Base-by-base conservation (phyloP, 2,797 vertebrate genomes). In the Amblyopsis hoosieri region DNA sequence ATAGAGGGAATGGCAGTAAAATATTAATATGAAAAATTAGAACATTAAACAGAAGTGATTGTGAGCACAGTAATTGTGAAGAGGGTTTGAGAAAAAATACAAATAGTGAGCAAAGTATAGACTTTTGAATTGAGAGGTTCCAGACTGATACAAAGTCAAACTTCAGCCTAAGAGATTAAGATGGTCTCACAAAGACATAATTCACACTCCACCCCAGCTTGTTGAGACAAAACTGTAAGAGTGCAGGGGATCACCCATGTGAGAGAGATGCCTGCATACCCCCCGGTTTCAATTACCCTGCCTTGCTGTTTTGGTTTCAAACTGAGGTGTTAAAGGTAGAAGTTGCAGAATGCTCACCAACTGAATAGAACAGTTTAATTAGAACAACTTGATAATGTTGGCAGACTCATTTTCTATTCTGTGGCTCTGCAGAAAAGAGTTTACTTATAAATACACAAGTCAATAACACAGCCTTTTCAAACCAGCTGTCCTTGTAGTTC, bases 401-500 rank as follows among this genome's bases (percentile, higher is more conserved):
- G 49, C 6, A 31, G 54, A 42, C 23, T 67, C 17, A 57, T 55
- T 55, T 47, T 56, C 17, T 42, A 56, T 51, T 50, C 52, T 54
- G 14, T 23, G 51, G 37, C 57, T 45, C 55, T 14, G 54, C 33
- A 31, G 48, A 14, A 19, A 51, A 23, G 33, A 45, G 33, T 3
- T 57, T 48, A 50, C 14, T 37, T 51, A 45, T 12, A 57, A 51
- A 6, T 7, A 33, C 14, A 5, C 46, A 45, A 56, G 13, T 67
- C 58, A 14, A 56, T 6, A 55, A 46, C 31, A 50, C 10, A 33
- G 42, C 19, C 37, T 7, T 45, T 47, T 59, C 37, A 29, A 31
- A 48, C 47, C 6, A 15, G 5, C 33, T 59, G 48, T 58, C 55
- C 50, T 52, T 66, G 64, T 10, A 66, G 14, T 42, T 56, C 19